Evolutionary conservation across 2,797 vertebrate species (phyloP).

Genomic region (Sebastiscus tertius): DNA sequence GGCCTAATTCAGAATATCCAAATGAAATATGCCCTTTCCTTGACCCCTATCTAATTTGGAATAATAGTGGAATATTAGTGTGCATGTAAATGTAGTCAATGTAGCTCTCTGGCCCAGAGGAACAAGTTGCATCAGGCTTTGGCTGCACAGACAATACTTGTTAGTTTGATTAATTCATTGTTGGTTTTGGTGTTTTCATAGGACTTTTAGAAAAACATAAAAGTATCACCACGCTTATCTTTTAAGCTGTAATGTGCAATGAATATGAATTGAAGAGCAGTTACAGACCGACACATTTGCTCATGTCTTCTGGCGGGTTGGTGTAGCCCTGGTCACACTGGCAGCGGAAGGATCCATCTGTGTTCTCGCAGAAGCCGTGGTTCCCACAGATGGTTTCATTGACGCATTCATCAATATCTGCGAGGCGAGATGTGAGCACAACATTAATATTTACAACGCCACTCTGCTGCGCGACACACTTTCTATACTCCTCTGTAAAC

Average conservation of each 20-base stretch:
- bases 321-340: conserved; percentile 80
- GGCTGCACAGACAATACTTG: neutral
- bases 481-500: conserved; percentile 39
- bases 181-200: neutral
- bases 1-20: too few species aligned
- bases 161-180: neutral
- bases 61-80: too few species aligned
- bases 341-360: conserved; percentile 80
- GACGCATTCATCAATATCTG: conserved; percentile 81
- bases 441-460: conserved; percentile 53
- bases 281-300: conserved; percentile 79
- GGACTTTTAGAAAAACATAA: neutral
- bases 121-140: neutral
- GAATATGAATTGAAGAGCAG: neutral
- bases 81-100: too few species aligned
- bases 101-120: neutral
- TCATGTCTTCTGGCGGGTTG: conserved; percentile 65
- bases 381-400: conserved; percentile 81
- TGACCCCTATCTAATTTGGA: too few species aligned
- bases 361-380: conserved; percentile 83
- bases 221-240: neutral
- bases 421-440: conserved; percentile 19
- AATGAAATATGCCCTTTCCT: too few species aligned
- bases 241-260: neutral
- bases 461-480: conserved; percentile 16